Base-by-base conservation (phyloP, 2,797 vertebrate species). In the Enteromius radiatus region DNA sequence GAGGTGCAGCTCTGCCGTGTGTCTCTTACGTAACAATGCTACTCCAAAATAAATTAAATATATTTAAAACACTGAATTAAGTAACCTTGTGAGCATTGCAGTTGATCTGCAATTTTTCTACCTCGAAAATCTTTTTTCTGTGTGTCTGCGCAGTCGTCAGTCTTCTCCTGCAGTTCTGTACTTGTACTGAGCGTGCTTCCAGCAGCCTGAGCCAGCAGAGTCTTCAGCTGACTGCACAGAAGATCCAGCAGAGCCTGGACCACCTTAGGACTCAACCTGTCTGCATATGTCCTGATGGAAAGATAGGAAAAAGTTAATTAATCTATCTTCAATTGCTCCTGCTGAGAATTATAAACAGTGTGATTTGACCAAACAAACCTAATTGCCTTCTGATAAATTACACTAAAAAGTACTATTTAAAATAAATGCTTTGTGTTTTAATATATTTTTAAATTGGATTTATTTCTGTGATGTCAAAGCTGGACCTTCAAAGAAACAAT, bases 181-280 rank as follows among this genome's bases (percentile, higher is more conserved):
- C 95, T 94, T 33, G 94, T 93, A 81, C 91, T 90, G 88, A 96
- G 92, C 3, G 95, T 93, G 41, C 95, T 93, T 23, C 97, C 95
- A 54, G 96, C 96, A 41, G 98, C 96, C 92, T 98, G 97, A 8
- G 97, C 97, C 2, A 99, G 92, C 76, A 99, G 94, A 89, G 97
- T 99, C 92, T 99, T 99, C 92, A 99, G 92, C 87, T 99, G 98
- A 88, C 98, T 98, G 88, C 98, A 99, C 3, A 99, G 94, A 33
- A 99, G 93, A 92, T 99, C 98, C 92, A 99, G 91, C 90, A 99
- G 93, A 7, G 97, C 96, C n/a, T 99, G 98, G 31, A 99, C 97
- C 77, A 99, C 96, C 89, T 99, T 99, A 5, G 98, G 97, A 86
- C 96, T 97, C 87, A 99, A 88, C 78, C 97, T 96, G 90, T 99